Evolutionary conservation across 2,888 invertebrate species (phyloP).

Genomic region (Agriopis aurantiaria): DNA sequence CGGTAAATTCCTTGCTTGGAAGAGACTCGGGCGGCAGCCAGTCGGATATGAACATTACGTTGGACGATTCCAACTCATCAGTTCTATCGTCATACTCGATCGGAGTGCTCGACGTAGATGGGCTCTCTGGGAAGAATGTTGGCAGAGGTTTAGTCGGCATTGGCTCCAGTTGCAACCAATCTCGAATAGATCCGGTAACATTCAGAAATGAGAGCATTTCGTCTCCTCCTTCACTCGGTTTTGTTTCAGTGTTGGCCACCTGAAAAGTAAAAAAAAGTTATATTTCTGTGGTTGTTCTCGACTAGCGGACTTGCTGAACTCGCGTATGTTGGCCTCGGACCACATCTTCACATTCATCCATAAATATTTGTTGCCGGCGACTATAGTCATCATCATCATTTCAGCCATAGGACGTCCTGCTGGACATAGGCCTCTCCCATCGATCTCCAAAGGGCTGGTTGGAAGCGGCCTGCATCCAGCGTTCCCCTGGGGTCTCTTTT

Average conservation of each 20-base stretch:
- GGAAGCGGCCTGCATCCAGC: too few species aligned
- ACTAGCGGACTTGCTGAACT: too few species aligned
- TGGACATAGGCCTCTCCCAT: too few species aligned
- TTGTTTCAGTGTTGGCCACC: slow-evolving; percentile 32
- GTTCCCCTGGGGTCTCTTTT: too few species aligned
- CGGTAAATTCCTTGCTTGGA: slow-evolving; percentile 83
- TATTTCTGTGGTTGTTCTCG: too few species aligned
- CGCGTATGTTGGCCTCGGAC: too few species aligned
- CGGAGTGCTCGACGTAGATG: slow-evolving; percentile 48
- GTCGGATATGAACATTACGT: slow-evolving; percentile 72
- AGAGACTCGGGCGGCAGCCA: slow-evolving; percentile 88
- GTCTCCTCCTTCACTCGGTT: slow-evolving; percentile 48
- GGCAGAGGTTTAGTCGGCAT: slow-evolving; percentile 60
- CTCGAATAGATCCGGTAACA: slow-evolving; percentile 70
- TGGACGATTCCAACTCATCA: slow-evolving; percentile 43
- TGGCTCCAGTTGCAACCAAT: slow-evolving; percentile 76
- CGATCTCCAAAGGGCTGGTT: too few species aligned
- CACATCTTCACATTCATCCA: too few species aligned
- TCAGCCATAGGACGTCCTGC: too few species aligned
- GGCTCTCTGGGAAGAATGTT: slow-evolving; percentile 45
- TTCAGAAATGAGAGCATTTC: slow-evolving; percentile 72
- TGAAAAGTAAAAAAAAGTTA: too few species aligned
- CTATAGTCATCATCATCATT: too few species aligned
- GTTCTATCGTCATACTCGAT: slow-evolving; percentile 47
- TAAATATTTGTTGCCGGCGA: too few species aligned